Conservation (phyloP, 2,113 vertebrate species). For the Urocolius indicus region DNA sequence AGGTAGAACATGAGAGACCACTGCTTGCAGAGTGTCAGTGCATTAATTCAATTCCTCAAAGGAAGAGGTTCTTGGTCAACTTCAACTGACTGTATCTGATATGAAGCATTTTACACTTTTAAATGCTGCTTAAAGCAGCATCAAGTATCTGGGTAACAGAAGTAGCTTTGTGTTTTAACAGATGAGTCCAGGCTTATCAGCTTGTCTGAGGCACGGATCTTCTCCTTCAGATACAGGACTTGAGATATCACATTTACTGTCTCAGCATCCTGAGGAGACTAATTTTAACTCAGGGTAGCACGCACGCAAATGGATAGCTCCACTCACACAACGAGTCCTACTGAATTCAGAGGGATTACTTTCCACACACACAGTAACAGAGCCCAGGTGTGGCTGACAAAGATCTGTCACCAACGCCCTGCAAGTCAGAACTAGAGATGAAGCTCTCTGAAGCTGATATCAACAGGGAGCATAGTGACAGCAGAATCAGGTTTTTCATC, state of each 20-base stretch:
- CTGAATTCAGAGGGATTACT: not conserved
- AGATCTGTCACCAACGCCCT: not conserved
- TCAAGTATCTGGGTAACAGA: not conserved
- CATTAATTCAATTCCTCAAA: not conserved
- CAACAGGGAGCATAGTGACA: conserved; percentile 26
- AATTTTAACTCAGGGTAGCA: not conserved
- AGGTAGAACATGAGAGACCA: not conserved
- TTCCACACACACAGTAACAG: conserved; percentile 8
- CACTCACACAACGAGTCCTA: not conserved
- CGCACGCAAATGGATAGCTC: not conserved
- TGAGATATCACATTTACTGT: not conserved
- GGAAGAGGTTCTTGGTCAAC: not conserved
- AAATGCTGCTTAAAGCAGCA: not conserved
- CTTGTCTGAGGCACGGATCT: not conserved
- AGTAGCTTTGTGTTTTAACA: not conserved
- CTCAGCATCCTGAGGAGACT: not conserved
- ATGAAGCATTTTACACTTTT: not conserved
- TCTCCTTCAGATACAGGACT: not conserved
- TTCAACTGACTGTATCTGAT: not conserved
- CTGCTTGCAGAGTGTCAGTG: not conserved
- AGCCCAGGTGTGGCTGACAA: conserved; percentile 3
- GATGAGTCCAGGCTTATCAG: not conserved
- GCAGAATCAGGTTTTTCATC: not conserved
- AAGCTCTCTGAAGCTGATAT: not conserved
- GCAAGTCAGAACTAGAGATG: not conserved